These are phyloP conservation scores for Scarus forsteni DNA, from an alignment of 2,797 vertebrate species.

Conservation along the genomic window DNA sequence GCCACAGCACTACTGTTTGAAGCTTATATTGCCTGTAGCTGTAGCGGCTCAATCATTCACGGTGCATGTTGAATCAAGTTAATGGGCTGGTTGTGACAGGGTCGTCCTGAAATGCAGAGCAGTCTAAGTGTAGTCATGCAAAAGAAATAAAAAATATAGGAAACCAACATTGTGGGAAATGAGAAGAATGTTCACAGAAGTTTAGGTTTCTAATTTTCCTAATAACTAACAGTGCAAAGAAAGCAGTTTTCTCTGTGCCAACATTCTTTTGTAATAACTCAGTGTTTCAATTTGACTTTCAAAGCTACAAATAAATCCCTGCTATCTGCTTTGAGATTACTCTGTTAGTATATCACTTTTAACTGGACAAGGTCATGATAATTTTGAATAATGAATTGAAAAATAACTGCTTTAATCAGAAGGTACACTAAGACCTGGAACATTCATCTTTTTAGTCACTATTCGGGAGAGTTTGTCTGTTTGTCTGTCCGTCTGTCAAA, in stretches of 20 bases:
- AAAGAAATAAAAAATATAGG: constrained; percentile 3
- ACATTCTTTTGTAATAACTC: constrained; percentile 15
- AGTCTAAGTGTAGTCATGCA: background rate
- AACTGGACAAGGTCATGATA: background rate
- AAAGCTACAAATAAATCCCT: constrained; percentile 5
- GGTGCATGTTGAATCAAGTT: constrained; percentile 34
- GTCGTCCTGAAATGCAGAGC: constrained; percentile 13
- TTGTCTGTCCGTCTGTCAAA: no score
- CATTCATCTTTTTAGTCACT: no score
- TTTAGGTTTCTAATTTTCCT: background rate
- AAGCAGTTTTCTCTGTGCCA: background rate
- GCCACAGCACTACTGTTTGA: background rate
- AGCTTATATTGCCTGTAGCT: constrained; percentile 15
- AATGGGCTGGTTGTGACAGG: constrained; percentile 5
- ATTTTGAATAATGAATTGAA: background rate
- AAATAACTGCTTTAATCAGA: no score
- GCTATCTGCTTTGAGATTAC: background rate
- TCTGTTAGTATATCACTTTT: background rate
- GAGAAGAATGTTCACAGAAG: background rate
- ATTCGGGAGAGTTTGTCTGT: no score
- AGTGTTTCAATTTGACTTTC: constrained; percentile 1
- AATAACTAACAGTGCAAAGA: background rate
- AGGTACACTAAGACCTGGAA: no score
- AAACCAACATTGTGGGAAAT: constrained; percentile 2
- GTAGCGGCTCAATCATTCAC: constrained; percentile 28